Evolutionary conservation across 2,797 vertebrate genomes (phyloP).

Genomic region (Chromis chromis): DNA sequence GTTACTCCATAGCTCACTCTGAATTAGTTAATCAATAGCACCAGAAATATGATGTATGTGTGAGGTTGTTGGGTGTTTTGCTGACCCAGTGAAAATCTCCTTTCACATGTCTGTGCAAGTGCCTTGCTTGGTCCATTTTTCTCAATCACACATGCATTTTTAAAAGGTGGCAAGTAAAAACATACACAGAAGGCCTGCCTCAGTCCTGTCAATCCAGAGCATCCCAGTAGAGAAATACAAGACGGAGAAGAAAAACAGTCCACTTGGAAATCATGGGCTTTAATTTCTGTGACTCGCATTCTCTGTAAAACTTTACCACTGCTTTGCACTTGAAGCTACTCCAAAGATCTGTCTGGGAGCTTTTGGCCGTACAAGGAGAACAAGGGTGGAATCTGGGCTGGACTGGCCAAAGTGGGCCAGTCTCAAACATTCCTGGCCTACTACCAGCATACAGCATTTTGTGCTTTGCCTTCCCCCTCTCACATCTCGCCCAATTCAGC

Average conservation of each 20-base stretch:
- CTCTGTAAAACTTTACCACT: constrained; percentile 50
- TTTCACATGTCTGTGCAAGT: neutral
- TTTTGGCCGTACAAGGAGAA: constrained; percentile 78
- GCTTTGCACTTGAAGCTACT: constrained; percentile 56
- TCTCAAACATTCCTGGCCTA: constrained; percentile 77
- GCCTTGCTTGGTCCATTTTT: neutral
- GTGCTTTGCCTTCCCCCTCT: constrained; percentile 34
- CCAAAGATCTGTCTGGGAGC: constrained; percentile 63
- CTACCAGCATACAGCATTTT: constrained; percentile 69
- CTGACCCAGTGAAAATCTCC: constrained; percentile 33
- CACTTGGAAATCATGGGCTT: constrained; percentile 43
- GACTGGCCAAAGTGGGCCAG: constrained; percentile 70
- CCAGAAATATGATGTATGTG: constrained; percentile 24
- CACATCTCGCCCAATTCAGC: constrained; percentile 69
- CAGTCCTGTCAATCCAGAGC: constrained; percentile 32
- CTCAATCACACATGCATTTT: constrained; percentile 38
- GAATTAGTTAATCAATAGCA: constrained; percentile 48
- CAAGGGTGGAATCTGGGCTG: constrained; percentile 68
- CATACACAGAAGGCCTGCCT: constrained; percentile 9
- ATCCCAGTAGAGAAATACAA: constrained; percentile 20
- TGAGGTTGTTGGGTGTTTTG: constrained; percentile 8
- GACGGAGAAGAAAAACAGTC: constrained; percentile 30
- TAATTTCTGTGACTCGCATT: constrained; percentile 54
- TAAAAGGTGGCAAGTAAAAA: constrained; percentile 36
- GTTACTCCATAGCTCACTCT: constrained; percentile 26